Evolutionary conservation across 1,140 invertebrate genomes (phyloP).

Genomic region (Brachionus rotundiformis): DNA sequence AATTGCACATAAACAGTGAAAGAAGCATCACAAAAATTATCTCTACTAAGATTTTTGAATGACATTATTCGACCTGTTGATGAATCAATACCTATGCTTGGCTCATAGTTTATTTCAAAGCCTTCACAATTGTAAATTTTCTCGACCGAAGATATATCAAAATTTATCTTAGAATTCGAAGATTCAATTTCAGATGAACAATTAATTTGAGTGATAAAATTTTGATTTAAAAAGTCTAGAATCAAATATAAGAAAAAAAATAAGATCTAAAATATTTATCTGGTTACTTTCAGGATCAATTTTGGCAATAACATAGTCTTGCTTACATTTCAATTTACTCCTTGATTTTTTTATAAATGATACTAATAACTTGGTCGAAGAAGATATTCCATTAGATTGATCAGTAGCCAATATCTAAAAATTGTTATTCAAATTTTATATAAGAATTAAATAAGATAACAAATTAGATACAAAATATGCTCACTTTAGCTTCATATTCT

Average conservation of each 20-base stretch:
- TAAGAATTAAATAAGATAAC: neutral
- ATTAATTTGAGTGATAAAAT: neutral
- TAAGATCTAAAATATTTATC: neutral
- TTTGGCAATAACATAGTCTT: conserved; percentile 9
- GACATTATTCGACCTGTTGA: neutral
- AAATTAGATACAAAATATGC: neutral
- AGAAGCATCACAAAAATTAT: conserved; percentile 44
- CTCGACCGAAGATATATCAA: conserved; percentile 24
- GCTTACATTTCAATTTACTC: neutral
- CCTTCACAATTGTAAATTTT: conserved; percentile 23
- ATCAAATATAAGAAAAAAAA: neutral
- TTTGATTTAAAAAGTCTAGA: neutral
- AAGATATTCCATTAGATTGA: conserved; percentile 1
- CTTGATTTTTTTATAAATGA: neutral
- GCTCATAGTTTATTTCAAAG: conserved; percentile 20
- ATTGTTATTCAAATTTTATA: neutral
- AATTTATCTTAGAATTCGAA: neutral
- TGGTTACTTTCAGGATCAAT: conserved; percentile 5
- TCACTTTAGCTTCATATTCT: conserved; percentile 7
- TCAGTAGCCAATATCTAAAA: conserved; percentile 29
- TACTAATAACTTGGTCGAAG: neutral
- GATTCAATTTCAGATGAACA: neutral
- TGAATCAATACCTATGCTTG: conserved; percentile 41
- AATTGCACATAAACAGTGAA: neutral
- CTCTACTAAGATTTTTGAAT: neutral